A percentile compares a stretch with the other conserved stretches of the same genome.
Evolutionary conservation across 2,888 invertebrate genomes (phyloP).

Genomic region (Nipponacmea schrenckii): DNA sequence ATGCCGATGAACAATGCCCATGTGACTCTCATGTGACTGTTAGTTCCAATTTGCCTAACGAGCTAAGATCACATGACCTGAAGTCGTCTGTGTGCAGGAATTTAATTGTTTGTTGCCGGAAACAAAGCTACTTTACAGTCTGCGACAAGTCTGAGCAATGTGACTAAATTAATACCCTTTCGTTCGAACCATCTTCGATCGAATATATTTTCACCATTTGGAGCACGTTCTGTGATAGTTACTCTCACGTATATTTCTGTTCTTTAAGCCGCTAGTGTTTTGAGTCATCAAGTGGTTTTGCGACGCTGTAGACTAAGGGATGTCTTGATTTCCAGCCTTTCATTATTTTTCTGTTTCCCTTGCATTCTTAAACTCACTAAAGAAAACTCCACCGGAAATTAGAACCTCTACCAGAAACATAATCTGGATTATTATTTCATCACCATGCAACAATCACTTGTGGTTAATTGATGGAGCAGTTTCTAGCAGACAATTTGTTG

Average conservation of each 20-base stretch:
- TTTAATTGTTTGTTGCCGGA: conserved; percentile 8
- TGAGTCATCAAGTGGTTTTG: conserved; percentile 7
- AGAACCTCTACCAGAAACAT: not conserved
- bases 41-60: not conserved
- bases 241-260: not conserved
- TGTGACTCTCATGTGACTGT: not conserved
- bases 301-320: too few species aligned
- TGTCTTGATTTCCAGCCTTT: not conserved
- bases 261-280: not conserved
- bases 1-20: too few species aligned
- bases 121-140: not conserved
- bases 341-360: not conserved
- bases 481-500: too few species aligned
- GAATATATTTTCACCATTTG: not conserved
- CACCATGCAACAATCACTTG: too few species aligned
- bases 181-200: not conserved
- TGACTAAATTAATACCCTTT: conserved; percentile 2
- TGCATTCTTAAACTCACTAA: not conserved
- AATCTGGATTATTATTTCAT: too few species aligned
- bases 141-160: not conserved
- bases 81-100: not conserved
- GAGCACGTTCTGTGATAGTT: not conserved
- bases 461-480: too few species aligned
- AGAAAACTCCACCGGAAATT: not conserved
- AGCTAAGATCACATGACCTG: not conserved